Percentiles rank a stretch among this genome's conserved stretches.
Evolutionary conservation across 2,888 invertebrate genomes (phyloP).

Genomic region (Harpagoxenus sublaevis): DNA sequence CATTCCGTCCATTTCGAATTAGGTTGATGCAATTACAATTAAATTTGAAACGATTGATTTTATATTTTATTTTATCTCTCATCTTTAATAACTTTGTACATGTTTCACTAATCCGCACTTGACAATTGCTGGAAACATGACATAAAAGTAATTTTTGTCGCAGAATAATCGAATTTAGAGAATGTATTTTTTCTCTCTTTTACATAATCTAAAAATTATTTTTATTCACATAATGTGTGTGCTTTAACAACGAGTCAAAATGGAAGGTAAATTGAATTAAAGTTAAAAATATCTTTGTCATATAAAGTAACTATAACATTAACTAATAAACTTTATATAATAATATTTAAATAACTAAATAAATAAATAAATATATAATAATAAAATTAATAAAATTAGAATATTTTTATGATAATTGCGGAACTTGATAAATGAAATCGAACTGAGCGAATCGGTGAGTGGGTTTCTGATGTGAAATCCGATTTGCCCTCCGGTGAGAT

Average conservation of each 20-base stretch:
- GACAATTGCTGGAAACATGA: neutral
- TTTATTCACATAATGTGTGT: neutral
- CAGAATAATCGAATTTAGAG: neutral
- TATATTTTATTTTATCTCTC: neutral
- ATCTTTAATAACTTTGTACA: neutral
- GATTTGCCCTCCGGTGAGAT: neutral
- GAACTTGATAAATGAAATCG: neutral
- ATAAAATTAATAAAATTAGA: neutral
- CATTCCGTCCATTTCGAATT: neutral
- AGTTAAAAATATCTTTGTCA: neutral
- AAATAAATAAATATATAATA: too few relatives aligned
- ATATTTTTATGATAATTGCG: neutral
- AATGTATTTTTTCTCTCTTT: neutral
- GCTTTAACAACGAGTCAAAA: neutral
- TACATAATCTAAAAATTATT: neutral
- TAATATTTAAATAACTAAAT: too few relatives aligned
- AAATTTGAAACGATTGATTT: slow-evolving; percentile 13
- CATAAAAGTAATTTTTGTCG: neutral
- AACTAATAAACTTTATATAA: too few relatives aligned
- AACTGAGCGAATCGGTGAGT: neutral
- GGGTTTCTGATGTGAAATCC: neutral
- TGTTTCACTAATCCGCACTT: neutral
- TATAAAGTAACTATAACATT: neutral
- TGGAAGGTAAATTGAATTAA: neutral
- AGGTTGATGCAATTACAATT: neutral